phyloP scores from a whole-genome alignment of 1,140 invertebrate genomes.

The Lithobius niger region DNA sequence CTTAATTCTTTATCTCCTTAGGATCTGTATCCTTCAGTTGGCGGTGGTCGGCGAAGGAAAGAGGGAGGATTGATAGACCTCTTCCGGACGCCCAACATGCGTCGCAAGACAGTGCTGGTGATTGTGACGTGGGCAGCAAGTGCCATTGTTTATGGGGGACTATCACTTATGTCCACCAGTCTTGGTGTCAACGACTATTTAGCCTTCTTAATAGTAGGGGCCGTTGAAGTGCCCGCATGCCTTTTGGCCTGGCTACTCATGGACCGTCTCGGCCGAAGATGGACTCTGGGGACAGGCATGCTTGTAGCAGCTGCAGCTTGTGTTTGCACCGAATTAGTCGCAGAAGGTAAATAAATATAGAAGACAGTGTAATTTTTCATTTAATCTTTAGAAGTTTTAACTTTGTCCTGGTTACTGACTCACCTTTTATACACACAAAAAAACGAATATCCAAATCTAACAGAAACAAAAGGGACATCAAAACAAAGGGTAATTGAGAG shows the following conservation, averaged over 20 bases:
- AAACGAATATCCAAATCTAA: too few relatives aligned
- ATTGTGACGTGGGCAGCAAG: conserved; percentile 73
- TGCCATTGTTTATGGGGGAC: conserved; percentile 65
- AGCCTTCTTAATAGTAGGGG: conserved; percentile 48
- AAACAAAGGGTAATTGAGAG: too few relatives aligned
- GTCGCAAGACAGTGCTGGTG: conserved; percentile 64
- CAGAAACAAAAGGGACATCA: too few relatives aligned
- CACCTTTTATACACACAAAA: too few relatives aligned
- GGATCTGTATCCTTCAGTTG: too few relatives aligned
- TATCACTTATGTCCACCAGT: conserved; percentile 66
- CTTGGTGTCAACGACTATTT: conserved; percentile 52
- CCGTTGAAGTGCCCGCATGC: conserved; percentile 24
- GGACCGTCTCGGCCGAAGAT: conserved; percentile 24
- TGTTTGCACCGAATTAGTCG: conserved; percentile 22
- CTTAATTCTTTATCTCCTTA: too few relatives aligned
- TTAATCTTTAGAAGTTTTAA: too few relatives aligned
- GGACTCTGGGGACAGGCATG: conserved; percentile 23
- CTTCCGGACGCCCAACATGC: conserved; percentile 51
- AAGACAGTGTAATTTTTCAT: too few relatives aligned
- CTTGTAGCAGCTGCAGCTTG: conserved; percentile 25
- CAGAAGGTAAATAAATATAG: conserved; percentile 21
- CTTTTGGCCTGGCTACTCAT: conserved; percentile 22
- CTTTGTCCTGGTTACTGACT: too few relatives aligned
- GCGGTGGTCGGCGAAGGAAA: too few relatives aligned
- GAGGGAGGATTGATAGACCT: conserved; percentile 44